Evolutionary conservation across 1,140 invertebrate species (phyloP).

Genomic region (Eciton burchellii): DNA sequence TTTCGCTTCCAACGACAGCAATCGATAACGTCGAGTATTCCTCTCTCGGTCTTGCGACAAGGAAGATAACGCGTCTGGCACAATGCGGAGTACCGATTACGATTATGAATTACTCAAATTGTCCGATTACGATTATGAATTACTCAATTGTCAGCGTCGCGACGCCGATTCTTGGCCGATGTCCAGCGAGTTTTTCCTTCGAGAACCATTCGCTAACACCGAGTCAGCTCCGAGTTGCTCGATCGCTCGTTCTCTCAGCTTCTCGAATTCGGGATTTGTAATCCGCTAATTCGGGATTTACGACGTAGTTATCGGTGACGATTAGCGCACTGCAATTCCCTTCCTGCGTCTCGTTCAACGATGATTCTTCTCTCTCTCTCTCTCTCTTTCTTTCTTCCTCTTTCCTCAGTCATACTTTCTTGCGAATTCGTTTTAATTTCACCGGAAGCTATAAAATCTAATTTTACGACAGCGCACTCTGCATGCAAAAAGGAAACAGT

Average conservation of each 20-base stretch:
- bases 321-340: constrained; percentile 37
- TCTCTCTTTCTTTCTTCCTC: not conserved
- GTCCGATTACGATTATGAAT: constrained; percentile 62
- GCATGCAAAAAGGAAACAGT: not conserved
- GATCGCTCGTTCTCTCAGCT: constrained; percentile 11
- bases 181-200: constrained; percentile 61
- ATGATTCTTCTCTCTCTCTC: not conserved
- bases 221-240: constrained; percentile 32
- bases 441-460: not conserved
- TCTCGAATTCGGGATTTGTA: constrained; percentile 53
- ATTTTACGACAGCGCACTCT: no score
- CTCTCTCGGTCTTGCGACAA: not conserved
- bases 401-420: not conserved
- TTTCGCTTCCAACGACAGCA: not conserved
- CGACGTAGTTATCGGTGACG: constrained; percentile 56
- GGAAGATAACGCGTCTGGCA: constrained; percentile 12
- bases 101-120: constrained; percentile 62
- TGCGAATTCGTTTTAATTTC: constrained; percentile 32
- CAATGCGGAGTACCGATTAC: constrained; percentile 24
- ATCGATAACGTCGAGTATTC: constrained; percentile 27
- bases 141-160: constrained; percentile 34
- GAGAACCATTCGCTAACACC: constrained; percentile 43
- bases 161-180: constrained; percentile 41
- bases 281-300: constrained; percentile 56
- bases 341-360: constrained; percentile 14